Base-by-base conservation (phyloP, 2,888 invertebrate genomes). In the Glyphotaelius pellucidus region DNA sequence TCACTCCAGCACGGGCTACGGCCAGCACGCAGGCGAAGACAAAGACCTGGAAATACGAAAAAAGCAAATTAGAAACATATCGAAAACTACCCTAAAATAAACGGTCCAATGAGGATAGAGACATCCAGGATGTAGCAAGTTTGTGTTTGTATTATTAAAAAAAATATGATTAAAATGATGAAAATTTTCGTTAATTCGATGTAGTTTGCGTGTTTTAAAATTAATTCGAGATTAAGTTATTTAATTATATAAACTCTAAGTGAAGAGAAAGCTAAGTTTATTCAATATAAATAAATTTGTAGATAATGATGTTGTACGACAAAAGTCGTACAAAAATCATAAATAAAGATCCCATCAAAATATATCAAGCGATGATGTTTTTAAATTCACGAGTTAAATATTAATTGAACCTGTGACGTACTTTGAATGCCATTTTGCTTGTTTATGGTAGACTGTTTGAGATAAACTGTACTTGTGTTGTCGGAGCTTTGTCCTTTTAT, bases 21-120 rank as follows among this genome's bases (percentile, higher is more conserved):
- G 93, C 93, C 90, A 93, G 85, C 42, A 93, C 88, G 89, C 93
- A 93, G 67, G 93, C 93, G 89, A 93, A 91, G 35, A 89, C 91
- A 89, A 93, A 15, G 90, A 93, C 80, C 93, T 93, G 87, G 0
- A 92, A 93, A 42, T 42, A 47, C 42, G 30, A 89, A 42, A 89
- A 30, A 19, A 90, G 89, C 25, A 25, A 67, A 67, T 67, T 25
- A 67, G 67, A 25, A n/a, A 67, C 67, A 9, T 67, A 9, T 67
- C n/a, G 67, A 67, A n/a, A 25, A 67, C 9, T 1, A 67, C 9
- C 9, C 25, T 67, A 5, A 67, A 67, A 25, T 67, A 25, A 25
- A 67, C 9, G 7, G 1, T 9, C 2, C 2, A 25, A 67, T 9
- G 9, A 9, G 7, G 1, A 67, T 67, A 25, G 9, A 25, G 5